These are phyloP conservation scores for Yponomeuta sedellus DNA, from an alignment of 2,888 invertebrate species.

Conservation along the genomic window DNA sequence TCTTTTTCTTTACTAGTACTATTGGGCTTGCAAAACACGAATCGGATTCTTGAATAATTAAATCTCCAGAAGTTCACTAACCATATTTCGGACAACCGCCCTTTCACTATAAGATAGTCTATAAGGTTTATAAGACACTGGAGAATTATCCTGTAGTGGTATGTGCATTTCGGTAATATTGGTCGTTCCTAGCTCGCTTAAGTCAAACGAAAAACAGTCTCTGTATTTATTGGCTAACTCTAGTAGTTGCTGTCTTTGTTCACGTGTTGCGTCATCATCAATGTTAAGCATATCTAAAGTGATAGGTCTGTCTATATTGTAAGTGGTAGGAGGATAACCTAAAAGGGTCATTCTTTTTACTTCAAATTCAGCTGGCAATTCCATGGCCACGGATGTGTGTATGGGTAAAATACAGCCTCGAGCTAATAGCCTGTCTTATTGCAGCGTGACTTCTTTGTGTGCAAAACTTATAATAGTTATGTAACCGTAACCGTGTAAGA, in stretches of 20 bases:
- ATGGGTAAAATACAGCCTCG: neutral
- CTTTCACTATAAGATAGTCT: constrained; percentile 18
- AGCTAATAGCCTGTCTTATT: neutral
- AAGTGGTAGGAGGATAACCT: neutral
- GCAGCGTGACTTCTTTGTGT: neutral
- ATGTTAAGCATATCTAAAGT: neutral
- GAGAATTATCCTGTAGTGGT: constrained; percentile 17
- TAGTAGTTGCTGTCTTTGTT: neutral
- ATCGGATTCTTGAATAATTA: constrained; percentile 8
- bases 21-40: constrained; percentile 28
- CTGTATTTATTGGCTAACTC: neutral
- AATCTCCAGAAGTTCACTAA: constrained; percentile 17
- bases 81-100: constrained; percentile 14
- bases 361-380: constrained; percentile 3
- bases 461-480: constrained; percentile 6
- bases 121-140: constrained; percentile 18
- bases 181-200: constrained; percentile 11
- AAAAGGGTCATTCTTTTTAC: constrained; percentile 21
- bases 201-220: constrained; percentile 11
- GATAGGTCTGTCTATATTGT: neutral
- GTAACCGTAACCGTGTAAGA: neutral
- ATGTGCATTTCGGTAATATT: constrained; percentile 13
- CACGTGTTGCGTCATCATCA: neutral
- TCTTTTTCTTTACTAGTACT: constrained; percentile 28
- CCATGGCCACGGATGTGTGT: neutral